Base-by-base conservation (phyloP, 2,113 vertebrate species). In the Capreolus pygargus region DNA sequence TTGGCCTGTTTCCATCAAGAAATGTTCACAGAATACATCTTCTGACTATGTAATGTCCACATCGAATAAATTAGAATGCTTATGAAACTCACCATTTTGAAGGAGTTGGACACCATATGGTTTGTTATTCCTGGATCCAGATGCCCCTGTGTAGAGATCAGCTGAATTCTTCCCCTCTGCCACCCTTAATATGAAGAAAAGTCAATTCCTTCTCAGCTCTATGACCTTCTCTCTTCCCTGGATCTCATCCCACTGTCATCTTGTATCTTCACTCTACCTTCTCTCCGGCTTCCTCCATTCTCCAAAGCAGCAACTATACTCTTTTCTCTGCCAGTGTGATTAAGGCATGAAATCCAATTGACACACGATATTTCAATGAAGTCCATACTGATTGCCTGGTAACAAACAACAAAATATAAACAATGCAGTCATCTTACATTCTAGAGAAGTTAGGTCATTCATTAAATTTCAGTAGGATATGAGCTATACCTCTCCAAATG, bases 351-450 rank as follows among this genome's bases (percentile, higher is more conserved):
- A 88, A 78, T 28, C 3, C 45, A 30, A 4, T 1, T 16, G 30
- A 76, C 28, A 43, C 27, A n/a, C 0, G 8, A 10, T 43, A 92
- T 74, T 61, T 58, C 21, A 78, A 3, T 5, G 39, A 50, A 33
- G 30, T 70, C 79, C 33, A 16, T 45, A 39, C 13, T 8, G 1
- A 97, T 45, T 94, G 87, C 96, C 90, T 97, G 85, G 96, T 96
- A 97, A 97, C 95, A 94, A 95, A 81, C 67, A 96, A 95, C 54
- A 91, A 96, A 86, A 89, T 27, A 86, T 28, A 92, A 96, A 94
- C 82, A 97, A n/a, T 36, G 21, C 4, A 54, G 61, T 97, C 55
- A 88, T 23, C 16, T 70, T 91, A 27, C 52, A 43, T 54, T 90
- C 91, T 91, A 94, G 64, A 91, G 39, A 96, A 96, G 16, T 95